These are phyloP conservation scores for Centruroides vittatus DNA, from an alignment of 1,140 invertebrate species.

Conservation along the genomic window DNA sequence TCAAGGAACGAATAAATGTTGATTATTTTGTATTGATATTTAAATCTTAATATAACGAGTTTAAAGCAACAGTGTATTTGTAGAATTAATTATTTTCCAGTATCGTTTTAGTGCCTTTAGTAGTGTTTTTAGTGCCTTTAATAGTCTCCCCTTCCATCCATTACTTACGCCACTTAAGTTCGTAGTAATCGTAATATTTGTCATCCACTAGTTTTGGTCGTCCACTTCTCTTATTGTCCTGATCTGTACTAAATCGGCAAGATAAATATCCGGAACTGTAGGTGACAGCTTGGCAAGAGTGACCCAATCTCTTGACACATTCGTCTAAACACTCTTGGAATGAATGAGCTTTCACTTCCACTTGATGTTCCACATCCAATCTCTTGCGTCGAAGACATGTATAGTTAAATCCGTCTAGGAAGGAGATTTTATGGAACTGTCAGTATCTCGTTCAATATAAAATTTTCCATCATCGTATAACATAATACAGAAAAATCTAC, in stretches of 20 bases:
- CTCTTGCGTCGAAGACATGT: conserved; percentile 70
- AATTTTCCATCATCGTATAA: too few species aligned
- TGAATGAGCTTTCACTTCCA: conserved; percentile 68
- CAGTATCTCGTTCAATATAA: too few species aligned
- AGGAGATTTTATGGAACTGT: too few species aligned
- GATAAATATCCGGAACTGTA: conserved; percentile 69
- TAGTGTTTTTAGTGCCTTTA: too few species aligned
- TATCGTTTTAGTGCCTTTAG: too few species aligned
- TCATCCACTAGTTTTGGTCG: conserved; percentile 67
- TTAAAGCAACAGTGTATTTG: too few species aligned
- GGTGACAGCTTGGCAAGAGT: conserved; percentile 58
- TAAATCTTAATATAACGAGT: too few species aligned
- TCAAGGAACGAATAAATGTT: too few species aligned
- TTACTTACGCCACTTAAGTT: conserved; percentile 55
- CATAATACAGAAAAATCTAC: too few species aligned
- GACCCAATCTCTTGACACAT: conserved; percentile 47
- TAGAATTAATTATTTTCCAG: too few species aligned
- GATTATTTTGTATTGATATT: too few species aligned
- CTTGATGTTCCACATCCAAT: conserved; percentile 70
- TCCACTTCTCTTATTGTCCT: conserved; percentile 29
- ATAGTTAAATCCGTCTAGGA: conserved; percentile 8
- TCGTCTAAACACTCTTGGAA: conserved; percentile 77
- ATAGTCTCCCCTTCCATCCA: too few species aligned
- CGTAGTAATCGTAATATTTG: conserved; percentile 80
- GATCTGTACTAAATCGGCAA: conserved; percentile 55